phyloP scores from a whole-genome alignment of 2,888 invertebrate genomes.

The Dasysyrphus albostriatus region DNA sequence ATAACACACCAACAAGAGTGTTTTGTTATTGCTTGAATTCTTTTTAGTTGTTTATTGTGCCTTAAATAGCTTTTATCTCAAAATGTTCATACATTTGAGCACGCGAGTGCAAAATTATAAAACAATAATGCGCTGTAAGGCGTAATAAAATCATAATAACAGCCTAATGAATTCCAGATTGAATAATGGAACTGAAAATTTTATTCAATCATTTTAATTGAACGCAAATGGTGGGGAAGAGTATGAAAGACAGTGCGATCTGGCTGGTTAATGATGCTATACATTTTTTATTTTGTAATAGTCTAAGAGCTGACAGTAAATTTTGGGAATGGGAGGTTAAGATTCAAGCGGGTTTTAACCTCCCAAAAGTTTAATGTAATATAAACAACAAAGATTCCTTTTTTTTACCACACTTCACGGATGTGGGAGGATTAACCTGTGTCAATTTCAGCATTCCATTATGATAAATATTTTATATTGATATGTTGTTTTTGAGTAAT shows the following conservation, averaged over 20 bases:
- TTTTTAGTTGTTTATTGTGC: background rate
- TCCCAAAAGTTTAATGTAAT: too few relatives aligned
- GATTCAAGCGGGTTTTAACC: too few relatives aligned
- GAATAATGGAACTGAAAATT: background rate
- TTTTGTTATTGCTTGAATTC: conserved; percentile 15
- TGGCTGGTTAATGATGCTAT: background rate
- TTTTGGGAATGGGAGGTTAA: too few relatives aligned
- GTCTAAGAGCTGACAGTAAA: too few relatives aligned
- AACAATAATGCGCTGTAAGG: conserved; percentile 5
- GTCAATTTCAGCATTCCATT: too few relatives aligned
- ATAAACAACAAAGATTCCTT: too few relatives aligned
- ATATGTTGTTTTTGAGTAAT: too few relatives aligned
- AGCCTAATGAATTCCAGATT: background rate
- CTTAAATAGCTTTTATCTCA: conserved; percentile 17
- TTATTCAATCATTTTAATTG: conserved; percentile 5
- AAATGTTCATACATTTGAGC: background rate
- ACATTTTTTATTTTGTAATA: too few relatives aligned
- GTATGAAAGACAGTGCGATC: background rate
- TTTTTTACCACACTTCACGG: too few relatives aligned
- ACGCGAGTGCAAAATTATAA: conserved; percentile 27
- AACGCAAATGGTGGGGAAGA: background rate
- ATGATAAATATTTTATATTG: too few relatives aligned
- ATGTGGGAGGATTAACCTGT: too few relatives aligned
- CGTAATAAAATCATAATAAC: conserved; percentile 31
- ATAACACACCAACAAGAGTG: background rate